Evolutionary conservation across 2,113 vertebrate species (phyloP), one percentile per base, ranked within the genome.

Genomic region (Oryzias javanicus): DNA sequence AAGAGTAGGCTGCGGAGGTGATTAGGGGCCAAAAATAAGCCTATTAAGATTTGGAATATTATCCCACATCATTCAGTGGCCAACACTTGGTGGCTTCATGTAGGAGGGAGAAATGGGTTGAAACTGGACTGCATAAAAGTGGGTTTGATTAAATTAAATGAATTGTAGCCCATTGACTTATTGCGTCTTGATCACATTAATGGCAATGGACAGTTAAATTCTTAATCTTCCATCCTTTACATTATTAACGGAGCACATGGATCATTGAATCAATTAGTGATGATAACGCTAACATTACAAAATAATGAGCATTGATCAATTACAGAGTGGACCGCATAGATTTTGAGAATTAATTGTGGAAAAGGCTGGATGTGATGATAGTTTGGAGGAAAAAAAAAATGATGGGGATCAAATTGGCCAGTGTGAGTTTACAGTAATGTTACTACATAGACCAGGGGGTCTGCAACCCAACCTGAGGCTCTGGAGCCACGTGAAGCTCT

Each of bases 201-300:
- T 84, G 81, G 85, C 82, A 61, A 83, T 69, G 88, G 82, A 82
- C 83, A 77, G 86, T 86, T 90, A 88, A 85, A 90, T 90, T 90
- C 85, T 90, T 87, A 79, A 88, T 89, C 80, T 81, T 55, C 76
- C 64, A 76, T 86, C 67, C 71, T 74, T 85, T 88, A 72, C 79
- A 86, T 87, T 86, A 88, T 85, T 85, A 87, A 90, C 84, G 65
- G 79, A 57, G 73, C 13, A 56, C 77, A 82, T 86, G 86, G 86
- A 88, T 88, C 82, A 85, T 85, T 66, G 75, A 85, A 82, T 90
- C 84, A 89, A 91, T 92, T 90, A 89, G 87, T 85, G 81, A 89
- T 86, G 86, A 86, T 87, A 88, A 83, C 64, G 86, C 88, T 89
- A 85, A 88, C 77, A 75, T 74, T 78, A 70, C 74, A 82, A 72